These are phyloP conservation scores for Drosophila teissieri DNA, from an alignment of 1,140 invertebrate genomes.

Conservation along the genomic window DNA sequence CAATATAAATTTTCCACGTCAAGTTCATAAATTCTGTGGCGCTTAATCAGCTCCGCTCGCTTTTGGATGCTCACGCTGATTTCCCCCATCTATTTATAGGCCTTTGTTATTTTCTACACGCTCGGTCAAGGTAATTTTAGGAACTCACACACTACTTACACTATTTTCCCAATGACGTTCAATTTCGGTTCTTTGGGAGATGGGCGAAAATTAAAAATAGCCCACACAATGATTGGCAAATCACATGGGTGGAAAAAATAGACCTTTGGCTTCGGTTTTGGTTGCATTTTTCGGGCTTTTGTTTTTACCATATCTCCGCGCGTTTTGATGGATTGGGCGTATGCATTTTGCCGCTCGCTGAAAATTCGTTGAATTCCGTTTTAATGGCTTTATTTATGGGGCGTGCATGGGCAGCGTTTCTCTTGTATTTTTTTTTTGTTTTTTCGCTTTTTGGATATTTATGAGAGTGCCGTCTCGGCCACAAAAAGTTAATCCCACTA, in stretches of 20 bases:
- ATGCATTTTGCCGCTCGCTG: constrained; percentile 36
- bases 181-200: constrained; percentile 3
- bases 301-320: constrained; percentile 3
- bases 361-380: constrained; percentile 67
- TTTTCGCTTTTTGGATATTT: constrained; percentile 41
- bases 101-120: constrained; percentile 40
- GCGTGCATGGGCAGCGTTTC: constrained; percentile 52
- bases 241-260: constrained; percentile 26
- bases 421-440: constrained; percentile 22
- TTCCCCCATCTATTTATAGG: constrained; percentile 53
- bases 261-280: background rate
- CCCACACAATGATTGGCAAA: constrained; percentile 46
- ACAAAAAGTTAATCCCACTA: constrained; percentile 82
- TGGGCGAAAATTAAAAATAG: constrained; percentile 36
- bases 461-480: constrained; percentile 56
- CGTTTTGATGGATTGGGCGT: constrained; percentile 37
- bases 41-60: constrained; percentile 69
- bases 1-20: constrained; percentile 74
- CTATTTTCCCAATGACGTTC: constrained; percentile 43
- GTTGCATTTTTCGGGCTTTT: constrained; percentile 19
- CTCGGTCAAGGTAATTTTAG: constrained; percentile 76
- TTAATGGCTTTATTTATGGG: constrained; percentile 81
- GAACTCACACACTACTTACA: constrained; percentile 13
- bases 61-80: constrained; percentile 59
- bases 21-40: constrained; percentile 69